Conservation (phyloP, 37 sponge, comb jelly and placozoan species). For the Oopsacas minuta region DNA sequence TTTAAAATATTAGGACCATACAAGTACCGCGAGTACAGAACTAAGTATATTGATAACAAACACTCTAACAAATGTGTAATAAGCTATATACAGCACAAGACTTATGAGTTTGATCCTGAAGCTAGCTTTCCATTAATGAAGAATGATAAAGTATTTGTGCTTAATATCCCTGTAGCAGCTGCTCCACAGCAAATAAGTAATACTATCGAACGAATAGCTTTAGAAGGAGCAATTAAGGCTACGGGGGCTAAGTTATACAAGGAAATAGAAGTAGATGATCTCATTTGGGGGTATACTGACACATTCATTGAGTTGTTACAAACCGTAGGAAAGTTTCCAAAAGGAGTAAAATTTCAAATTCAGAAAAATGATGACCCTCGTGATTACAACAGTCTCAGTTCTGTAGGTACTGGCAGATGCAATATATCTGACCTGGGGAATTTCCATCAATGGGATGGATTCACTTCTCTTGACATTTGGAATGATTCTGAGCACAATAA, state of each 20-base stretch:
- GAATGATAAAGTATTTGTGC: background rate
- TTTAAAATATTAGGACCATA: conserved; percentile 55
- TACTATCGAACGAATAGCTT: background rate
- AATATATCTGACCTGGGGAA: conserved; percentile 35
- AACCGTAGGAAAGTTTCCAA: background rate
- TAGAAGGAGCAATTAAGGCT: background rate
- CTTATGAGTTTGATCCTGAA: background rate
- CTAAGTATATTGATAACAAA: background rate
- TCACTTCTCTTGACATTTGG: conserved; percentile 22
- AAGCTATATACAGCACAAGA: conserved; percentile 16
- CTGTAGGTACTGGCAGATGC: conserved; percentile 39
- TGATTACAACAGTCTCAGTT: conserved; percentile 26
- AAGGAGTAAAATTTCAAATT: conserved; percentile 5
- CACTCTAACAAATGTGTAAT: background rate
- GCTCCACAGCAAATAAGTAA: background rate
- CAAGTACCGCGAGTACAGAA: conserved; percentile 42
- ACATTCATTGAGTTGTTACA: conserved; percentile 29
- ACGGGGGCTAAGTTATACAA: conserved; percentile 25
- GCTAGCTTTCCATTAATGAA: background rate
- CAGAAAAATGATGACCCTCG: background rate
- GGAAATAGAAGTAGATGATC: conserved; percentile 24
- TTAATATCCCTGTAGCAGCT: background rate
- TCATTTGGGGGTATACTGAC: conserved; percentile 65
- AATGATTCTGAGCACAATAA: conserved; percentile 31
- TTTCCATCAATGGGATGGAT: conserved; percentile 52